phyloP scores from a whole-genome alignment of 2,797 vertebrate genomes.

The Acestrorhynchus altus region DNA sequence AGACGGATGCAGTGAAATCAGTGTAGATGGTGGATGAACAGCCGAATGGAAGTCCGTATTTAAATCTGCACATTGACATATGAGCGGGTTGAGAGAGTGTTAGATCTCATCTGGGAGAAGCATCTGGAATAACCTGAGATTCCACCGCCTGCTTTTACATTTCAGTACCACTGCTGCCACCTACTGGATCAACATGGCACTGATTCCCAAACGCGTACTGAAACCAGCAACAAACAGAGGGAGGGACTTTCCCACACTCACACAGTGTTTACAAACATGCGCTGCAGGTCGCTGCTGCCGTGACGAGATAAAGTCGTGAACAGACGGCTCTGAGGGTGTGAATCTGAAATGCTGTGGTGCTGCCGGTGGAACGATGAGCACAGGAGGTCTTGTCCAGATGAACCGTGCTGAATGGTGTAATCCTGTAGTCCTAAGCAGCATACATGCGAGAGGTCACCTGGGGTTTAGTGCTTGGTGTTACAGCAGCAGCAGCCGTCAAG shows the following conservation, averaged over 20 bases:
- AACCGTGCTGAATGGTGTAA: no score
- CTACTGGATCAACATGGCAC: not conserved
- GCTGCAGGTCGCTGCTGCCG: not conserved
- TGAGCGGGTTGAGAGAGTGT: not conserved
- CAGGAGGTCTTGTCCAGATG: no score
- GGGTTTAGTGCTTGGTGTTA: no score
- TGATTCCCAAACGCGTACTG: not conserved
- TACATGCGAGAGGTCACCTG: no score
- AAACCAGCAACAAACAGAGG: not conserved
- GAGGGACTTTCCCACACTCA: not conserved
- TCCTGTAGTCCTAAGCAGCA: no score
- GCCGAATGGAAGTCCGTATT: not conserved
- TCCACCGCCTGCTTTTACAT: not conserved
- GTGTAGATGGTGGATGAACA: not conserved
- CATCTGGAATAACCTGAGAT: constrained; percentile 10
- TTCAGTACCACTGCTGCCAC: constrained; percentile 11
- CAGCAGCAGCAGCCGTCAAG: no score
- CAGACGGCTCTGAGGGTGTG: no score
- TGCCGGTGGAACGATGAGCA: no score
- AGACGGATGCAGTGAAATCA: no score
- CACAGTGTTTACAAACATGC: constrained; percentile 16
- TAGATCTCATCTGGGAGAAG: not conserved
- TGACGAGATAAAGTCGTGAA: no score
- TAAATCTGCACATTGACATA: no score
- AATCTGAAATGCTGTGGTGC: no score